Evolutionary conservation across 2,888 invertebrate species (phyloP).

Genomic region (Hemithea aestivaria): DNA sequence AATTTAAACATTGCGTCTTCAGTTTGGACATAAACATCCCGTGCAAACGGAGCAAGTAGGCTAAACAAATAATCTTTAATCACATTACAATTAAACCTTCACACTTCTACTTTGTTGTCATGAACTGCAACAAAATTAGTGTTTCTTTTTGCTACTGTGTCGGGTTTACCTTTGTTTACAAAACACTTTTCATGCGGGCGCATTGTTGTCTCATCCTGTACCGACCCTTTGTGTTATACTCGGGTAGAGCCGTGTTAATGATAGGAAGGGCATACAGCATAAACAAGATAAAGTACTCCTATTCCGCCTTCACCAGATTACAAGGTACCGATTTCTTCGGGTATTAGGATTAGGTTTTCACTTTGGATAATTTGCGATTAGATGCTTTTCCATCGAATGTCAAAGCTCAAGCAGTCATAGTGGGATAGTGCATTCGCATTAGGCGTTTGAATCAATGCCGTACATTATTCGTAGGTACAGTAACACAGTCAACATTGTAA

Average conservation of each 20-base stretch:
- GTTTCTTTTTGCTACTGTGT: conserved; percentile 31
- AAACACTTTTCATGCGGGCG: conserved; percentile 55
- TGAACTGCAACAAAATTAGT: conserved; percentile 30
- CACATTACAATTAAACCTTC: conserved; percentile 39
- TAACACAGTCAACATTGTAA: too few species aligned
- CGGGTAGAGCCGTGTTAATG: conserved; percentile 32
- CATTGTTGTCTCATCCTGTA: conserved; percentile 53
- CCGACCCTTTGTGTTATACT: conserved; percentile 41
- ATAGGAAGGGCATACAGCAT: conserved; percentile 47
- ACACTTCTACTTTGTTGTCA: conserved; percentile 27
- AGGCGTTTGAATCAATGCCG: too few species aligned
- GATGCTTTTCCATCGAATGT: too few species aligned
- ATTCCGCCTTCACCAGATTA: conserved; percentile 33
- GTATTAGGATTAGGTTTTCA: conserved; percentile 47
- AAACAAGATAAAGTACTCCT: conserved; percentile 44
- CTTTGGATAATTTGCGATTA: background rate
- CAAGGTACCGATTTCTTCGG: conserved; percentile 32
- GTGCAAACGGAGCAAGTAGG: conserved; percentile 52
- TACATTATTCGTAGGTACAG: too few species aligned
- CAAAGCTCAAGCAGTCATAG: too few species aligned
- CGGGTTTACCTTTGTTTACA: conserved; percentile 42
- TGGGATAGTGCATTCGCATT: too few species aligned
- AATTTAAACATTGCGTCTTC: conserved; percentile 56
- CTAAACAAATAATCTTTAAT: conserved; percentile 58
- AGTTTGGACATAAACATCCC: conserved; percentile 61